phyloP scores from a whole-genome alignment of 2,797 vertebrate genomes.

The Falco peregrinus region DNA sequence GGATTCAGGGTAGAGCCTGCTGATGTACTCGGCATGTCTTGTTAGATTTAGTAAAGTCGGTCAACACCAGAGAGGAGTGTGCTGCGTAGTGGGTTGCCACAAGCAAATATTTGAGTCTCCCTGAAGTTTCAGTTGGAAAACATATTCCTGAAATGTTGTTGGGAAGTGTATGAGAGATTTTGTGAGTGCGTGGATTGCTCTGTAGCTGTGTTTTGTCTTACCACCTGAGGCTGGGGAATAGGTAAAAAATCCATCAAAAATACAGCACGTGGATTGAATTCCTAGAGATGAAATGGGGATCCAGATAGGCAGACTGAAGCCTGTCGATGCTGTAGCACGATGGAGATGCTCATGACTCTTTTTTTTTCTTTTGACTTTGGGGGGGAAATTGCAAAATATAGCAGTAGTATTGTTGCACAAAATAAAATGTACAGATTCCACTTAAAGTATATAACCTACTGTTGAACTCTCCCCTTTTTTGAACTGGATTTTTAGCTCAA shows the following conservation, averaged over 20 bases:
- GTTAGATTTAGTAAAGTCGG: background rate
- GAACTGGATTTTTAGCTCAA: background rate
- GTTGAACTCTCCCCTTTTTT: background rate
- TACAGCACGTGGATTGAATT: background rate
- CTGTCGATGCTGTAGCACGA: rapidly evolving
- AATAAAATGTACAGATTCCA: background rate
- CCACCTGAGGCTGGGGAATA: rapidly evolving
- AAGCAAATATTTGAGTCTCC: background rate
- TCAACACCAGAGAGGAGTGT: background rate
- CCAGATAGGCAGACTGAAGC: rapidly evolving
- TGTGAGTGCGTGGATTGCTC: background rate
- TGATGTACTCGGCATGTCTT: background rate
- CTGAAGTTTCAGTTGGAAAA: background rate
- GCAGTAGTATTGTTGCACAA: background rate
- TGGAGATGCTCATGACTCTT: background rate
- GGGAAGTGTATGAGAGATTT: background rate
- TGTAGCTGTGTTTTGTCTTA: background rate
- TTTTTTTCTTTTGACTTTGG: background rate
- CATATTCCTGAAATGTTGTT: background rate
- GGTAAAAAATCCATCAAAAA: background rate
- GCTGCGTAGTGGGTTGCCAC: background rate
- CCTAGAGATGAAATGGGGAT: background rate
- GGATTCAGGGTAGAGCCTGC: background rate
- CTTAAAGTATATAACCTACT: background rate
- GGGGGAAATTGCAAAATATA: background rate